These are phyloP conservation scores for Numida meleagris DNA, from an alignment of 2,113 vertebrate genomes.

Conservation along the genomic window DNA sequence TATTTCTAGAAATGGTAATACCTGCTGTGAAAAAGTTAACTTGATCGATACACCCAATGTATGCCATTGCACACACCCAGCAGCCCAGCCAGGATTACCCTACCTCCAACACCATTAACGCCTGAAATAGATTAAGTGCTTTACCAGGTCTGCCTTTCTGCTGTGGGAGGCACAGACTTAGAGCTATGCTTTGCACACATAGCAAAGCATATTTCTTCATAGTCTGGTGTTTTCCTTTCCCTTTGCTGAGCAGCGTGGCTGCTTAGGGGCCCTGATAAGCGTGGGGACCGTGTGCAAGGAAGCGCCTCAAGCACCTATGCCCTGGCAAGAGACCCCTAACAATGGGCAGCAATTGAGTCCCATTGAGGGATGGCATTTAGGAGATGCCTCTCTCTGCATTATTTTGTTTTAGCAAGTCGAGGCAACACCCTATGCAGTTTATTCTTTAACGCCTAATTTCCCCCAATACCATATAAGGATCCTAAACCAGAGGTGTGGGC, in stretches of 20 bases:
- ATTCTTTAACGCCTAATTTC: neutral
- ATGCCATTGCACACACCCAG: neutral
- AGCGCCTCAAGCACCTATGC: neutral
- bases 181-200: fast-evolving
- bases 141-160: neutral
- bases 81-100: neutral
- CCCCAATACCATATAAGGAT: fast-evolving
- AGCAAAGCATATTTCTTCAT: neutral
- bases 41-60: constrained; percentile 1
- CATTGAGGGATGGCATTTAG: neutral
- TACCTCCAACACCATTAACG: neutral
- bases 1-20: constrained; percentile 34
- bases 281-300: fast-evolving
- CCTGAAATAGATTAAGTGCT: neutral
- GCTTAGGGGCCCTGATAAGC: neutral
- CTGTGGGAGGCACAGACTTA: neutral
- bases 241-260: neutral
- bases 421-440: neutral
- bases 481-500: neutral
- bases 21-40: constrained; percentile 44
- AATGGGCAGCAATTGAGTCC: neutral
- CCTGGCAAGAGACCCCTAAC: fast-evolving
- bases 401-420: neutral
- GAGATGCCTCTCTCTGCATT: neutral
- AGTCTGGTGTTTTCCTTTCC: neutral